Evolutionary conservation across 2,888 invertebrate species (phyloP).

Genomic region (Himalopsyche kuldschensis): DNA sequence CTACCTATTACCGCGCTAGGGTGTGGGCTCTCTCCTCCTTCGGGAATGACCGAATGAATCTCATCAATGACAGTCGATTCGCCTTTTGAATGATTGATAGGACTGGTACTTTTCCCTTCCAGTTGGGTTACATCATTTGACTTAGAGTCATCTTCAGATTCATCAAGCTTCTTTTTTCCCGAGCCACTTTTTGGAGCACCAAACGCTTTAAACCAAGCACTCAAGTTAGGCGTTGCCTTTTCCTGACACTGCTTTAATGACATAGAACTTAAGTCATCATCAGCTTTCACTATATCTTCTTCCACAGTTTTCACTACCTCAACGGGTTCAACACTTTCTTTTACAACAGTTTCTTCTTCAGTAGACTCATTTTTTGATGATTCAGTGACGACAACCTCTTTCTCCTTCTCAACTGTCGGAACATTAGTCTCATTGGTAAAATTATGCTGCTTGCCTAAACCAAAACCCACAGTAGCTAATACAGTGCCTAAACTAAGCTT

Average conservation of each 20-base stretch:
- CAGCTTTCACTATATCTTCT: conserved; percentile 41
- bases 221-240: conserved; percentile 81
- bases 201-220: conserved; percentile 91
- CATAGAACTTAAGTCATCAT: conserved; percentile 41
- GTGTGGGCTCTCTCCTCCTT: conserved; percentile 55
- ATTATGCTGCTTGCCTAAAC: conserved; percentile 67
- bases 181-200: conserved; percentile 76
- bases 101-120: conserved; percentile 47
- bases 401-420: conserved; percentile 40
- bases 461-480: conserved; percentile 70
- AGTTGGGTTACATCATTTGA: conserved; percentile 45
- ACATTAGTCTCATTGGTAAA: conserved; percentile 50
- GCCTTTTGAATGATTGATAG: conserved; percentile 49
- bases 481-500: conserved; percentile 85
- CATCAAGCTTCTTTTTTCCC: conserved; percentile 63
- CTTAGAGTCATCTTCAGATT: conserved; percentile 54
- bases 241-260: conserved; percentile 56
- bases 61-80: conserved; percentile 51
- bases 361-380: conserved; percentile 43
- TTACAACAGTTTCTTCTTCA: conserved; percentile 39
- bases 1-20: conserved; percentile 48
- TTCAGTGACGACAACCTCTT: conserved; percentile 45
- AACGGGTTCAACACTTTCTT: conserved; percentile 35
- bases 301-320: conserved; percentile 46
- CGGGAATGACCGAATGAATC: conserved; percentile 47